Evolutionary conservation across 2,113 vertebrate species (phyloP).

Genomic region (Brachyhypopomus occidentalis): DNA sequence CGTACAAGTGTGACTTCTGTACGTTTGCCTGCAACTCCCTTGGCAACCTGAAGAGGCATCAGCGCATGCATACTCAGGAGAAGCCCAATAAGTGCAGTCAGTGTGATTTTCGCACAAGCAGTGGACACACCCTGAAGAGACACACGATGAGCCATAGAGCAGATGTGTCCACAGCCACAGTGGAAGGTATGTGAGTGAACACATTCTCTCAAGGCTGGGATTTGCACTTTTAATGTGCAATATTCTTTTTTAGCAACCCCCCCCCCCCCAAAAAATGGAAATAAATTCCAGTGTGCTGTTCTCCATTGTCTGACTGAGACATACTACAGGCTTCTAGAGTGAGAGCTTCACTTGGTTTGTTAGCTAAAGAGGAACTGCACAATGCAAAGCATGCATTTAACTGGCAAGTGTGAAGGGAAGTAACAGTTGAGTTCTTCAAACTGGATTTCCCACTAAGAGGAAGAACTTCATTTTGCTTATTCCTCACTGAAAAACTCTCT

Average conservation of each 20-base stretch:
- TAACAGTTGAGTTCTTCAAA: conserved; percentile 44
- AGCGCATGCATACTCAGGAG: conserved; percentile 89
- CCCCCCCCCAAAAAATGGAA: neutral
- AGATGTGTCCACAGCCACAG: conserved; percentile 25
- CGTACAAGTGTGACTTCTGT: conserved; percentile 91
- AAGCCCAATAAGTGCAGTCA: conserved; percentile 76
- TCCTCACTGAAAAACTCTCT: neutral
- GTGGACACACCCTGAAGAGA: conserved; percentile 70
- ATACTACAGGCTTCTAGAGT: conserved; percentile 4
- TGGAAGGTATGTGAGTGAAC: conserved; percentile 46
- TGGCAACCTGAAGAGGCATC: conserved; percentile 95
- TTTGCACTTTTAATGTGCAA: too few relatives aligned
- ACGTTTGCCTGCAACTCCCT: conserved; percentile 94
- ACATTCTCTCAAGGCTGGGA: neutral
- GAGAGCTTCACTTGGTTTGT: neutral
- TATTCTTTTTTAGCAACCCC: too few relatives aligned
- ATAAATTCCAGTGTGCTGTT: neutral
- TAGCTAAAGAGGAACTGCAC: conserved; percentile 18
- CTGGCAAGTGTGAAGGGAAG: conserved; percentile 30
- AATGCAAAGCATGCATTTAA: conserved; percentile 12
- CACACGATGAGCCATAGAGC: conserved; percentile 72
- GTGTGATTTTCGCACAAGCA: conserved; percentile 80
- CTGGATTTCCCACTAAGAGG: conserved; percentile 27
- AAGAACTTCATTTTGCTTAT: conserved; percentile 26
- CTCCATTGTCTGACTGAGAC: neutral